Base-by-base conservation (phyloP, 2,113 vertebrate genomes). In the Hirundichthys speculiger region DNA sequence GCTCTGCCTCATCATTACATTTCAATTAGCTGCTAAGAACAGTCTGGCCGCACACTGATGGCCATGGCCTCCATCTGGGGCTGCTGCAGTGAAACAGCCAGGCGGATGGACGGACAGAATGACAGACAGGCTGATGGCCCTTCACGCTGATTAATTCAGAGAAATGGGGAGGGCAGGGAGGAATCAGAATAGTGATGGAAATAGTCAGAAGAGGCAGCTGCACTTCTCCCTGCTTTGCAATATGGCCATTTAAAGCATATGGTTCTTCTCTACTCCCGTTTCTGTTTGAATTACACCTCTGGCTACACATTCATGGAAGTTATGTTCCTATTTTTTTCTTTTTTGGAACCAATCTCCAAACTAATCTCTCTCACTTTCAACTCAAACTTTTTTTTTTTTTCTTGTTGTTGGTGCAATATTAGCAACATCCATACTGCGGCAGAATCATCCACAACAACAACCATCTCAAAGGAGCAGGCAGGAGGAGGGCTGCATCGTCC, bases 1-100 rank as follows among this genome's bases (percentile, higher is more conserved):
- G 79, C 69, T 78, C 41, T 43, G 61, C 41, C 54, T 69, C 75
- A 46, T 80, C 34, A 40, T 54, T 79, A 78, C 39, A 57, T 84
- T 86, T 89, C 89, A 88, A 87, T 90, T 89, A 84, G 87, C 84
- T 60, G 49, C 70, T 21, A 66, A 84, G 85, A 77, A 87, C 75
- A 75, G 83, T 57, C 81, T 80, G 86, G 79, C 75, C 83, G 27
- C 85, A 82, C 70, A 52, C 81, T 73, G 76, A 80, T 57, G 82
- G 80, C 84, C 70, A 61, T 51, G 77, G 59, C 81, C 84, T 74
- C 84, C 86, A 86, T 86, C 76, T 87, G 84, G 86, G 78, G 78
- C 81, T 82, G 73, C 51, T 41, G 70, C 70, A 79, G 82, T 84
- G 84, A 78, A 73, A 83, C 73, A 55, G 50, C 62, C 80, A 27